Percentiles rank a stretch among this genome's conserved stretches.
Conservation (phyloP, 2,113 vertebrate species). For the Barnardius zonarius region DNA sequence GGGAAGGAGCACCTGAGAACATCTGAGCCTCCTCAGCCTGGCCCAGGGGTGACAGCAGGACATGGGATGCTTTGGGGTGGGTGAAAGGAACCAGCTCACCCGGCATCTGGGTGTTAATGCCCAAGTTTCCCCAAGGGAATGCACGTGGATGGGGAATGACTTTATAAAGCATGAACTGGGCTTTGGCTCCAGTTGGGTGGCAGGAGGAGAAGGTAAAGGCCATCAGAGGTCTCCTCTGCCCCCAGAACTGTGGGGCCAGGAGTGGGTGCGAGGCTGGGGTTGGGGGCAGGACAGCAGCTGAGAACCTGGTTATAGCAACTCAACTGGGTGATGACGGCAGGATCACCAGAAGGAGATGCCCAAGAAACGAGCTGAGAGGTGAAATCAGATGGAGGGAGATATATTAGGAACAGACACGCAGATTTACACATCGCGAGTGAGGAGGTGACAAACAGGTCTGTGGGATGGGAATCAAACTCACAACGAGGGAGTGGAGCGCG, state of each 20-base stretch:
- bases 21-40: not conserved
- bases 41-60: not conserved
- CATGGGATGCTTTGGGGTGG: rapidly evolving
- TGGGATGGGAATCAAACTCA: slow-evolving; percentile 39
- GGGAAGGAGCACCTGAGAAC: not conserved
- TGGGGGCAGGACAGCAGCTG: not conserved
- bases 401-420: slow-evolving; percentile 47
- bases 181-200: not conserved
- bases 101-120: not conserved
- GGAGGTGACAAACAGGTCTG: slow-evolving; percentile 57
- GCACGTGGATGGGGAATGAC: not conserved
- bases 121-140: not conserved
- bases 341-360: slow-evolving; percentile 49
- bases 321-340: slow-evolving; percentile 13
- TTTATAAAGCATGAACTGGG: not conserved
- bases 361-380: slow-evolving; percentile 46
- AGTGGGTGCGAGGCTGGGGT: not conserved
- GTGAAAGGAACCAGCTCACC: not conserved
- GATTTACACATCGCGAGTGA: slow-evolving; percentile 50
- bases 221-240: not conserved
- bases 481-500: not conserved
- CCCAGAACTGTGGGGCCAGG: rapidly evolving
- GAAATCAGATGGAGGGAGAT: slow-evolving; percentile 59
- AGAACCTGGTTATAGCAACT: slow-evolving; percentile 11
- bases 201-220: not conserved